Evolutionary conservation across 2,888 invertebrate genomes (phyloP).

Genomic region (Nysson spinosus): DNA sequence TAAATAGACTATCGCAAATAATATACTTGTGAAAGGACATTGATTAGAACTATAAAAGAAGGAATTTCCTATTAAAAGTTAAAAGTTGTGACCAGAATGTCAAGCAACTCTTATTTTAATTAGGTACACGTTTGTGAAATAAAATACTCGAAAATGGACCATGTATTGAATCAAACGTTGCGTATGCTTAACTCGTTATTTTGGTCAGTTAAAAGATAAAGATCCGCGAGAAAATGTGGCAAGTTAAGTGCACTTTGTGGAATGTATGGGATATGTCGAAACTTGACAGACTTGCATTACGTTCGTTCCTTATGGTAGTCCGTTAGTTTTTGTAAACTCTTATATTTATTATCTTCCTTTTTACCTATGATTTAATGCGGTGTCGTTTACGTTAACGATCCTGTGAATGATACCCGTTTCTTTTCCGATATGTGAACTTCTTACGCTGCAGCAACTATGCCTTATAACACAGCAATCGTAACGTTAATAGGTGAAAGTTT

Average conservation of each 20-base stretch:
- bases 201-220: too few relatives aligned
- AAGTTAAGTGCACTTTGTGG: neutral
- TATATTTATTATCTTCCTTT: slow-evolving; percentile 21
- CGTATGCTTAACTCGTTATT: too few relatives aligned
- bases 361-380: slow-evolving; percentile 3
- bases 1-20: too few relatives aligned
- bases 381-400: slow-evolving; percentile 37
- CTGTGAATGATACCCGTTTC: slow-evolving; percentile 20
- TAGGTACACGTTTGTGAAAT: too few relatives aligned
- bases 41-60: too few relatives aligned
- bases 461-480: slow-evolving; percentile 37
- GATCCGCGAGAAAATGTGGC: too few relatives aligned
- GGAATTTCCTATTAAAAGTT: too few relatives aligned
- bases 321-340: slow-evolving; percentile 22
- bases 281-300: neutral
- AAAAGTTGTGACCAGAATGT: too few relatives aligned
- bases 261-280: neutral
- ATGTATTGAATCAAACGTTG: too few relatives aligned
- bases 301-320: neutral
- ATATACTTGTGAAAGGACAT: too few relatives aligned
- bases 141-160: too few relatives aligned
- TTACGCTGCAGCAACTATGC: slow-evolving; percentile 45
- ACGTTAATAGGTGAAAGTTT: slow-evolving; percentile 55
- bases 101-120: too few relatives aligned
- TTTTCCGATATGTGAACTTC: slow-evolving; percentile 13